Evolutionary conservation across 2,888 invertebrate species (phyloP).

Genomic region (Drosophila mimetica): DNA sequence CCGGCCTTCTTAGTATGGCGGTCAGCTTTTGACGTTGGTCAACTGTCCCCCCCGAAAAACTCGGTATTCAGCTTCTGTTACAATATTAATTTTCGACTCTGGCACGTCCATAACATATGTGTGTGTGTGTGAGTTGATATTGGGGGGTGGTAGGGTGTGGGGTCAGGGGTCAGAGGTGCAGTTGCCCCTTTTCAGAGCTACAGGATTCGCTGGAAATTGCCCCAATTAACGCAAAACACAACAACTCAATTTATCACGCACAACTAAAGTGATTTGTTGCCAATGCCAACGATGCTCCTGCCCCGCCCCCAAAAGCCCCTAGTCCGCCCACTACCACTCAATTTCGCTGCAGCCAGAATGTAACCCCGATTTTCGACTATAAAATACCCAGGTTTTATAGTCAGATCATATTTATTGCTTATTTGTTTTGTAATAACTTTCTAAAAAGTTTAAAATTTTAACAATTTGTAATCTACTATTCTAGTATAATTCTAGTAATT

Average conservation of each 20-base stretch:
- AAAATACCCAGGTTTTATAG: neutral
- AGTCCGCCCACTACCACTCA: neutral
- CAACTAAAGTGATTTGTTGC: constrained; percentile 81
- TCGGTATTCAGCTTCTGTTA: constrained; percentile 38
- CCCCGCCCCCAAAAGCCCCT: neutral
- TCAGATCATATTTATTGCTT: neutral
- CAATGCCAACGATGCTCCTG: constrained; percentile 70
- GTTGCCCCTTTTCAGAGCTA: constrained; percentile 40
- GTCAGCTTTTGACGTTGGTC: constrained; percentile 39
- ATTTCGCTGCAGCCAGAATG: neutral
- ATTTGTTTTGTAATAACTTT: neutral
- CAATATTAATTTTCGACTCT: constrained; percentile 69
- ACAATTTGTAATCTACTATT: too few relatives aligned
- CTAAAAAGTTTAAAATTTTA: too few relatives aligned
- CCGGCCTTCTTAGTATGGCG: constrained; percentile 38
- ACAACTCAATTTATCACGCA: constrained; percentile 81
- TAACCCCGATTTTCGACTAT: neutral
- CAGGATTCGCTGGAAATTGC: constrained; percentile 75
- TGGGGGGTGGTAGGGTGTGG: neutral
- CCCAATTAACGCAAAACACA: constrained; percentile 78
- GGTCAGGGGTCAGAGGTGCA: neutral
- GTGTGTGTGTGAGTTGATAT: constrained; percentile 16
- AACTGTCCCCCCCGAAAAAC: constrained; percentile 8
- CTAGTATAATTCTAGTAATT: too few relatives aligned
- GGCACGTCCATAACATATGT: constrained; percentile 51